Evolutionary conservation across 2,888 invertebrate genomes (phyloP), one percentile per base, ranked within the genome.

Genomic region (Aphodius sticticus): DNA sequence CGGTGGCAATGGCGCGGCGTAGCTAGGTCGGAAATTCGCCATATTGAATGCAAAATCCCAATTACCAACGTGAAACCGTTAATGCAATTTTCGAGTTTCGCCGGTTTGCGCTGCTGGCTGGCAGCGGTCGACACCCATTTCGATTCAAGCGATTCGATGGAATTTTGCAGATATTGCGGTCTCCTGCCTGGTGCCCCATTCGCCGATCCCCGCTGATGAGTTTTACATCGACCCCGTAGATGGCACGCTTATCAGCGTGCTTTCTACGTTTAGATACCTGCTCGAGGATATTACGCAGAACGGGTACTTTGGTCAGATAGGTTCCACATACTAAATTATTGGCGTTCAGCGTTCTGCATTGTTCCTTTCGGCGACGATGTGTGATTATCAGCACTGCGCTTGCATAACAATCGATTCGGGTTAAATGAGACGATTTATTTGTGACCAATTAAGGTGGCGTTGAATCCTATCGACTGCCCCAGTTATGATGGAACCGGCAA

Each of bases 11-110:
- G 53, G 12, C 53, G 6, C 53, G 53, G 53, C 53, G 53, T 53
- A 12, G 12, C 53, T 5, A 53, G 53, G 53, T 53, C 53, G 53
- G 53, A 12, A 12, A 53, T 53, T 53, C 12, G 53, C 53, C 53
- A 53, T 53, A 53, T 53, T 53, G 53, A 53, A 53, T 53, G 53
- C 53, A 53, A 53, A 53, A 53, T 53, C 53, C 9, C 53, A 53
- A 53, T 53, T 53, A 53, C 12, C 53, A 7, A 53, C 53, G 53
- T 53, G 53, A 53, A 53, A 53, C 53, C 53, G 53, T 53, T 53
- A 53, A 53, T 53, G 53, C 53, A 53, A 53, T 53, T 53, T 53
- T 53, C 53, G 53, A 53, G 53, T 53, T 53, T 53, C 53, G 53
- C 53, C 53, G 53, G 9, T 53, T 53, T 53, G 53, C 53, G 7